These are phyloP conservation scores for Rhegmatorhina hoffmannsi DNA, from an alignment of 2,113 vertebrate species.

Conservation along the genomic window DNA sequence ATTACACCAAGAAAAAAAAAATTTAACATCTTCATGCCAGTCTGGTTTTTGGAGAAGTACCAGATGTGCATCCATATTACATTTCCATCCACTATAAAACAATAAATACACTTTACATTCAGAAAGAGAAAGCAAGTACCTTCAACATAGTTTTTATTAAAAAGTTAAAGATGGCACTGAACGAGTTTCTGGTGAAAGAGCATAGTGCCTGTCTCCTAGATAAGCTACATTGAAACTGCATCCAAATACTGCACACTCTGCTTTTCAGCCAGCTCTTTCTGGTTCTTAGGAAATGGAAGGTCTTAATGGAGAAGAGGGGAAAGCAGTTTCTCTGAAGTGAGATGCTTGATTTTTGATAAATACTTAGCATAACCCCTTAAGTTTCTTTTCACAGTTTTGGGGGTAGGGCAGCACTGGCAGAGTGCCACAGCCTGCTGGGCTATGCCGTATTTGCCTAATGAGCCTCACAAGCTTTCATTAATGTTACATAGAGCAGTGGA, in stretches of 20 bases:
- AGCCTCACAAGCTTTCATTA: not conserved
- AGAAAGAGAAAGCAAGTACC: not conserved
- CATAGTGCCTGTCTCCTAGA: not conserved
- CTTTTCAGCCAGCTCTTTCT: not conserved
- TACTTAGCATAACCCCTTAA: not conserved
- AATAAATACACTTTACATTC: not conserved
- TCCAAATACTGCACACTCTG: not conserved
- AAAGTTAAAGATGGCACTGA: not conserved
- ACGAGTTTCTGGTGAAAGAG: not conserved
- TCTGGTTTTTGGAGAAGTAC: not conserved
- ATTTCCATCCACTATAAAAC: not conserved
- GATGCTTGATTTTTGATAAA: not conserved
- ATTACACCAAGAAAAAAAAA: not conserved
- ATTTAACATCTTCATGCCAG: not conserved
- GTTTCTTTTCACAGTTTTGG: not conserved
- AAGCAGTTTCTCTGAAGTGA: not conserved
- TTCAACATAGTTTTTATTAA: not conserved
- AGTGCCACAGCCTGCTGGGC: not conserved
- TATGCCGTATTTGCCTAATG: accelerated
- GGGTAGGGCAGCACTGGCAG: not conserved
- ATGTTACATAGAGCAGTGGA: not conserved
- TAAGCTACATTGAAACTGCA: not conserved
- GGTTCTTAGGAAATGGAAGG: not conserved
- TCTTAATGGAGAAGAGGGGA: not conserved
- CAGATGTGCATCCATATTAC: not conserved